Percentiles rank a stretch among this genome's conserved stretches.
Evolutionary conservation across 2,797 vertebrate species (phyloP).

Genomic region (Lepidocolaptes lacrymiger): DNA sequence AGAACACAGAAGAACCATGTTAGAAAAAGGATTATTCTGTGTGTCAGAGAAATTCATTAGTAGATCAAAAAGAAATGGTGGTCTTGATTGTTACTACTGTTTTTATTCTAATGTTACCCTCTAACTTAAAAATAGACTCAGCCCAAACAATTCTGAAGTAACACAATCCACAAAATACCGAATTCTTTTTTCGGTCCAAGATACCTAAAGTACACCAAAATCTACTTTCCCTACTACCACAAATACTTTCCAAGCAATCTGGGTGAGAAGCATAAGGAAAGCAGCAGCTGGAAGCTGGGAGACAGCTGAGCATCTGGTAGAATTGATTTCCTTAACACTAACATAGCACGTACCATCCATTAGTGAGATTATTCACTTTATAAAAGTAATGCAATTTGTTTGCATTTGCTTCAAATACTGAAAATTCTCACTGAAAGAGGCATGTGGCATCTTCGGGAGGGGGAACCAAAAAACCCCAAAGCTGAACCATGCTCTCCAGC

Average conservation of each 20-base stretch:
- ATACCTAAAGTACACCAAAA: slow-evolving; percentile 41
- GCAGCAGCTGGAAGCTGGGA: slow-evolving; percentile 49
- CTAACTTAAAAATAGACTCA: background rate
- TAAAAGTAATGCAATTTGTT: background rate
- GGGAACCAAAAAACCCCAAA: background rate
- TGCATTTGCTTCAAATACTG: background rate
- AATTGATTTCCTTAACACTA: background rate
- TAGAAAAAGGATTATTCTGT: background rate
- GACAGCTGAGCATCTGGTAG: slow-evolving; percentile 46
- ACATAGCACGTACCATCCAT: slow-evolving; percentile 27
- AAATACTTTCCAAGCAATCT: slow-evolving; percentile 47
- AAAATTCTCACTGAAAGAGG: background rate
- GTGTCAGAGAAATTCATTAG: background rate
- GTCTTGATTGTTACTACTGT: background rate
- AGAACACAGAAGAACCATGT: background rate
- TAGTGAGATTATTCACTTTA: background rate
- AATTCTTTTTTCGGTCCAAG: background rate
- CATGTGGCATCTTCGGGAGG: rapidly evolving
- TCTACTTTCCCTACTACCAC: background rate
- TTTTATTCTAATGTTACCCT: background rate
- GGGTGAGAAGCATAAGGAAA: background rate
- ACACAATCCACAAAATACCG: background rate
- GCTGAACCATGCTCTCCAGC: background rate
- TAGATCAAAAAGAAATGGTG: background rate
- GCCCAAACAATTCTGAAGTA: background rate